Conservation (phyloP, 2,888 invertebrate genomes). For the Disparrhopalites patrizii region DNA sequence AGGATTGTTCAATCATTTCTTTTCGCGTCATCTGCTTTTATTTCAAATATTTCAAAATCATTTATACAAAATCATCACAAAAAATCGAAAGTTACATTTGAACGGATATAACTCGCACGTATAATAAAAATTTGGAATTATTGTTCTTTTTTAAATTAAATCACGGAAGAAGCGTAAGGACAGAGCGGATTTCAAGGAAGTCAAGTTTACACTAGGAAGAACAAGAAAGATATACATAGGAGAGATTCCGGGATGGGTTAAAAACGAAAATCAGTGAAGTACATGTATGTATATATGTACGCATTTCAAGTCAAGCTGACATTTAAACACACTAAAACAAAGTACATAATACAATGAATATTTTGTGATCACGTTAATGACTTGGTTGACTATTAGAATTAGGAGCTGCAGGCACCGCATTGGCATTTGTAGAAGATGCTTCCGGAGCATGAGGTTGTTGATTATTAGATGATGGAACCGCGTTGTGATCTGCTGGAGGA, state of each 20-base stretch:
- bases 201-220: background rate
- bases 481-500: background rate
- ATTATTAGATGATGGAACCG: conserved; percentile 12
- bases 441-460: conserved; percentile 27
- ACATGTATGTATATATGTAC: no score
- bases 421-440: conserved; percentile 2
- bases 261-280: background rate
- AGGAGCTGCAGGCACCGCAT: conserved; percentile 4
- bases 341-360: no score
- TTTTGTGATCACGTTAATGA: conserved; percentile 8
- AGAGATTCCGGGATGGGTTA: background rate
- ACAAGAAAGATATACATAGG: background rate
- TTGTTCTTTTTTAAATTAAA: no score
- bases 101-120: background rate
- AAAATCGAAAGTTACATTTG: background rate
- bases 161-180: no score
- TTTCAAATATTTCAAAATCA: no score
- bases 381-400: conserved; percentile 13
- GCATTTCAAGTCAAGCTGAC: background rate
- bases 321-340: background rate
- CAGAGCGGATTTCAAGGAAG: background rate
- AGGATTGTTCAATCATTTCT: background rate
- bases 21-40: no score
- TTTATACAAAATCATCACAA: conserved; percentile 4
- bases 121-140: background rate